Evolutionary conservation across 2,888 invertebrate genomes (phyloP), one percentile per base, ranked within the genome.

Genomic region (Branchipolynoe longqiensis): DNA sequence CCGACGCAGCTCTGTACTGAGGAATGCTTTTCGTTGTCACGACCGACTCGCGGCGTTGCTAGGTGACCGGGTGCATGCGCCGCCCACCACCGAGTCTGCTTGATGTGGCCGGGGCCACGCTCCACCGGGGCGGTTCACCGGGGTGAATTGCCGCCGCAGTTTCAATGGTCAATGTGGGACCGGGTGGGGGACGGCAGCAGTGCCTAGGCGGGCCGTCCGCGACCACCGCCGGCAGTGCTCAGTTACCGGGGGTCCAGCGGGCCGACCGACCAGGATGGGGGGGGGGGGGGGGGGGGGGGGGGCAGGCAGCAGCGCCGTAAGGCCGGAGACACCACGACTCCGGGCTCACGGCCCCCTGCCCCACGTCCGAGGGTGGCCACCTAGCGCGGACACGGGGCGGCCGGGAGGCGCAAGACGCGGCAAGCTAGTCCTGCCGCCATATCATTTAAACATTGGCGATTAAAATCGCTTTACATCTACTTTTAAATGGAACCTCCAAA

Each of bases 81-180:
- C 31, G 31, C 62, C 62, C 62, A 62, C 31, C 28, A 25, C 12
- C 28, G 28, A 28, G 14, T 3, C 62, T 28, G 31, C 69, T 0
- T 69, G 69, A 69, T 33, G 69, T 69, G 69, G 69, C 69, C 18
- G 25, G n/a, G n/a, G 38, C 69, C 69, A 69, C 69, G 69, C 33
- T 69, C 69, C 12, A 36, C 69, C 69, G n/a, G 36, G 69, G 6
- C 36, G 36, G 69, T 36, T 69, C 69, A 69, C 33, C 6, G 38
- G 38, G 1, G 36, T 38, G 69, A 69, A 36, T 69, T 69, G 36
- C 69, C 36, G 0, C 36, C 69, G 1, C 69, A 69, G 69, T 69
- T 33, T 69, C 69, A 69, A 69, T 33, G 8, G 33, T 69, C 69
- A 69, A 14, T n/a, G 69, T 0, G 12, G 69, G 69, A 33, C 36